These are phyloP conservation scores for Phoxinus phoxinus DNA, from an alignment of 2,113 vertebrate species.

Conservation along the genomic window DNA sequence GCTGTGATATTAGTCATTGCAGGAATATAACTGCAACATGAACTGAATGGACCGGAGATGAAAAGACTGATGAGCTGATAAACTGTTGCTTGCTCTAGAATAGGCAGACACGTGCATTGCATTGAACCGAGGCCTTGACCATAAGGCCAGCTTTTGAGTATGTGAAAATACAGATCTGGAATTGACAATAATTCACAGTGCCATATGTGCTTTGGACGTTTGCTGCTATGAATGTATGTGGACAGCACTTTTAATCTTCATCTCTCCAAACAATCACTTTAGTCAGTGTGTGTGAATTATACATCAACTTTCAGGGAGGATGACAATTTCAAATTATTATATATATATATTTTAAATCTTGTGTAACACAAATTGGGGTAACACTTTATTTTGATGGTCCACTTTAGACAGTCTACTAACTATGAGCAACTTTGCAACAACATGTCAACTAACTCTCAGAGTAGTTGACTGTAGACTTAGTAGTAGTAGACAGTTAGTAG, in stretches of 20 bases:
- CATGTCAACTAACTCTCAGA: no score
- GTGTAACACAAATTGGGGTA: no score
- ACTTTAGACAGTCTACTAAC: no score
- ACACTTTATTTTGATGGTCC: no score
- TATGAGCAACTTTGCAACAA: no score
- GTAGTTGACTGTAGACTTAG: no score
- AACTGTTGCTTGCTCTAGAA: not conserved
- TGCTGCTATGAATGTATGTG: not conserved
- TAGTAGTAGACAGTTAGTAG: no score
- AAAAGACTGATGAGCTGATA: not conserved
- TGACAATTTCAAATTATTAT: not conserved
- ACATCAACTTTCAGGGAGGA: not conserved
- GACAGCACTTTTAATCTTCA: not conserved
- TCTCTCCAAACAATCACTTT: not conserved
- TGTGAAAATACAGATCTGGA: constrained; percentile 20
- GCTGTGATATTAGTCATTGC: no score
- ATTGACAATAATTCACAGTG: constrained; percentile 26
- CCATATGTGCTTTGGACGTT: constrained; percentile 28
- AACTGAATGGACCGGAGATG: not conserved
- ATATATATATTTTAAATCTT: not conserved
- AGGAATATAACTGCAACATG: not conserved
- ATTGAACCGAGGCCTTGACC: constrained; percentile 16
- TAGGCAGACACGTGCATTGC: not conserved
- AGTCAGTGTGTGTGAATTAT: not conserved
- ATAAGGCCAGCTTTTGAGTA: not conserved